Percentiles rank a stretch among this genome's conserved stretches.
These are phyloP conservation scores for Orthosia incerta DNA, from an alignment of 2,888 invertebrate genomes.

Conservation along the genomic window DNA sequence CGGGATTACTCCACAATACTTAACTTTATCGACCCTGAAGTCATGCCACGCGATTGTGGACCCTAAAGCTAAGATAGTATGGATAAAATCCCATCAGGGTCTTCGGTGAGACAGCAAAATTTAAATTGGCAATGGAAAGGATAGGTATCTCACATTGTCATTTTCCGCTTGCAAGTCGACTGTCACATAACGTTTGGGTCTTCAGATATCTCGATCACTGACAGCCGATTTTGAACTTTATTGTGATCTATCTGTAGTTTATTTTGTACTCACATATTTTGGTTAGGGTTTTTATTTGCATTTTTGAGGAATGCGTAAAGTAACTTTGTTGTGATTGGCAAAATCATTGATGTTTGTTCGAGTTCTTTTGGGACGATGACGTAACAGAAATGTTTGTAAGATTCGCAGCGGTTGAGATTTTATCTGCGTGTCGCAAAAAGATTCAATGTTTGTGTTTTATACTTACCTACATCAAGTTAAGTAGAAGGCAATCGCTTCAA, in stretches of 20 bases:
- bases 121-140: slow-evolving; percentile 64
- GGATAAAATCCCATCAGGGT: neutral
- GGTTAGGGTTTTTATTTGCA: slow-evolving; percentile 59
- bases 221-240: slow-evolving; percentile 55
- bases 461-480: neutral
- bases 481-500: neutral
- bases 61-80: slow-evolving; percentile 43
- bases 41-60: slow-evolving; percentile 54
- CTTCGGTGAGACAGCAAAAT: slow-evolving; percentile 37
- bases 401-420: slow-evolving; percentile 36
- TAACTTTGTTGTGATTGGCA: slow-evolving; percentile 70
- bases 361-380: slow-evolving; percentile 61
- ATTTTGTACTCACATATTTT: slow-evolving; percentile 16
- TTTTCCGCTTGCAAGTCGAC: slow-evolving; percentile 73
- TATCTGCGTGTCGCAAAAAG: slow-evolving; percentile 48
- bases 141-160: slow-evolving; percentile 78
- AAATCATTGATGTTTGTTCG: slow-evolving; percentile 63
- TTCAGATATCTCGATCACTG: slow-evolving; percentile 54
- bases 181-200: slow-evolving; percentile 66
- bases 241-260: neutral
- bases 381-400: slow-evolving; percentile 51
- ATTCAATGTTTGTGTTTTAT: slow-evolving; percentile 22
- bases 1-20: slow-evolving; percentile 67
- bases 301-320: slow-evolving; percentile 61
- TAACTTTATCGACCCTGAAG: slow-evolving; percentile 42